Evolutionary conservation across 2,888 invertebrate species (phyloP).

Genomic region (Cantharis flavilabris): DNA sequence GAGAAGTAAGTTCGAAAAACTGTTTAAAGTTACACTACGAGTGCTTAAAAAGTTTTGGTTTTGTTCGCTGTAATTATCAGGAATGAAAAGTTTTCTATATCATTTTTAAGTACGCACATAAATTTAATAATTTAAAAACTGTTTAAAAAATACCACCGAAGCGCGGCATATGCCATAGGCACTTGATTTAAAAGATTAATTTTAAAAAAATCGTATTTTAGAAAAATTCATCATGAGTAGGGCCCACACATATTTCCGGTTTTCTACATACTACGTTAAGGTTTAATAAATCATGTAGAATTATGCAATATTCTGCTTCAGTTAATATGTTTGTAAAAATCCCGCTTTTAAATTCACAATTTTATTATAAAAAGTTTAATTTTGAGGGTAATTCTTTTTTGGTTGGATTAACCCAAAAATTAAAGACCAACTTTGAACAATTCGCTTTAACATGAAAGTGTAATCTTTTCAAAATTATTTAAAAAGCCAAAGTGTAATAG

Average conservation of each 20-base stretch:
- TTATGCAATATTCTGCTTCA: not conserved
- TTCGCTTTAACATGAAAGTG: not conserved
- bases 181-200: not conserved
- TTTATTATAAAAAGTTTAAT: not conserved
- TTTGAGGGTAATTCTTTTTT: not conserved
- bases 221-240: not conserved
- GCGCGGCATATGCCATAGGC: not conserved
- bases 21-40: not conserved
- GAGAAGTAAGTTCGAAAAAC: not conserved
- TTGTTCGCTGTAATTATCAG: not conserved
- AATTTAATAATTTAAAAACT: not conserved
- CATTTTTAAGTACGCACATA: not conserved
- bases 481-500: too few relatives aligned
- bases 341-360: not conserved
- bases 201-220: not conserved
- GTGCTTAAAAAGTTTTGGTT: not conserved
- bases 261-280: not conserved
- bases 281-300: not conserved
- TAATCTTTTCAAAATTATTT: not conserved
- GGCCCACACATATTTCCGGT: not conserved
- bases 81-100: not conserved
- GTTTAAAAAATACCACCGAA: not conserved
- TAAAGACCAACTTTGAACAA: not conserved
- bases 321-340: not conserved
- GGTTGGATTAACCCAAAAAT: not conserved